These are phyloP conservation scores for Cerceris ruficornis DNA, from an alignment of 2,888 invertebrate species.

Conservation along the genomic window DNA sequence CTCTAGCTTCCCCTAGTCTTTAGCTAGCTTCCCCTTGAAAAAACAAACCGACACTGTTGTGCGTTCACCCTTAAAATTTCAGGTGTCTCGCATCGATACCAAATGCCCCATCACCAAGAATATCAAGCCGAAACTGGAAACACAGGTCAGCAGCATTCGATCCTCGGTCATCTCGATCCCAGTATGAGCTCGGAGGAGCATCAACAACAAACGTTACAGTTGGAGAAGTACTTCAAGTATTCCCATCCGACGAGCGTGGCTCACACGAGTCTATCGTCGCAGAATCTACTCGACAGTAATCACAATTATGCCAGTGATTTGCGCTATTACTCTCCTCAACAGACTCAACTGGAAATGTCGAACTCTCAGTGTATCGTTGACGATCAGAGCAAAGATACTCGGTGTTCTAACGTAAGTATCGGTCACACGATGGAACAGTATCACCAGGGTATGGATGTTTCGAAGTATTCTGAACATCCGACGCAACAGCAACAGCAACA, in stretches of 20 bases:
- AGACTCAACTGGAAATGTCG: slow-evolving; percentile 76
- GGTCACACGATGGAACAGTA: slow-evolving; percentile 78
- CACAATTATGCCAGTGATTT: slow-evolving; percentile 83
- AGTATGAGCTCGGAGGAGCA: slow-evolving; percentile 69
- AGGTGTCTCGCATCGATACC: slow-evolving; percentile 78
- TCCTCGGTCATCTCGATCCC: slow-evolving; percentile 75
- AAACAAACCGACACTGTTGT: neutral
- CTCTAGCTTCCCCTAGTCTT: neutral
- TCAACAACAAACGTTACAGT: slow-evolving; percentile 77
- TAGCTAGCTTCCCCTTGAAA: neutral
- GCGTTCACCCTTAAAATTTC: slow-evolving; percentile 4
- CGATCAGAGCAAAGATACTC: slow-evolving; percentile 75
- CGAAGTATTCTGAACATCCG: slow-evolving; percentile 75
- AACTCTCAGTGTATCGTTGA: slow-evolving; percentile 78
- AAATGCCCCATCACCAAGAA: slow-evolving; percentile 78
- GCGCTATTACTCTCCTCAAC: slow-evolving; percentile 78
- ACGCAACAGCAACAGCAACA: slow-evolving; percentile 71
- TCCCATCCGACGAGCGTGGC: slow-evolving; percentile 69
- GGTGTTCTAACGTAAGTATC: slow-evolving; percentile 73
- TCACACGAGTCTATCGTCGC: slow-evolving; percentile 73
- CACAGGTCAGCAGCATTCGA: slow-evolving; percentile 68
- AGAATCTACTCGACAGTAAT: slow-evolving; percentile 83
- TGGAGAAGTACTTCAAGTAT: slow-evolving; percentile 80
- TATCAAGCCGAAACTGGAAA: slow-evolving; percentile 68
- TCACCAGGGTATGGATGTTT: slow-evolving; percentile 76